Evolutionary conservation across 2,797 vertebrate species (phyloP).

Genomic region (Artibeus jamaicensis): DNA sequence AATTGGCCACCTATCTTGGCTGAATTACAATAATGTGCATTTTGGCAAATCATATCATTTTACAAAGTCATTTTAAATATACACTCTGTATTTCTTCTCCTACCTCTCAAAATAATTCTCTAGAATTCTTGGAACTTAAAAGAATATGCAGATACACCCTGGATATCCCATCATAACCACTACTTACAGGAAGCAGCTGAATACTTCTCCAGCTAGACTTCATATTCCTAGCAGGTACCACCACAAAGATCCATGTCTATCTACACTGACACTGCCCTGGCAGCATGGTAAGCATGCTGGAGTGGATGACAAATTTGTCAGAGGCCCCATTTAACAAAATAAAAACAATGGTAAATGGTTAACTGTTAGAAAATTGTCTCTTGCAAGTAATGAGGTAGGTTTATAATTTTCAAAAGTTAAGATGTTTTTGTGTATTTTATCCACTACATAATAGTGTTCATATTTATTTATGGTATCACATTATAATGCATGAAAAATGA

Average conservation of each 20-base stretch:
- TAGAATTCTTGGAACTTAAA: constrained; percentile 47
- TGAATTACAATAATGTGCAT: constrained; percentile 73
- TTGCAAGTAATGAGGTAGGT: neutral
- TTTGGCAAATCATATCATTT: constrained; percentile 73
- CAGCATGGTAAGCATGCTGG: neutral
- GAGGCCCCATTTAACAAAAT: neutral
- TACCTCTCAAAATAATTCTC: constrained; percentile 54
- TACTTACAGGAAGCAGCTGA: neutral
- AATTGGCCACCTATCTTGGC: constrained; percentile 65
- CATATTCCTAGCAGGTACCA: neutral
- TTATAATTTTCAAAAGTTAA: constrained; percentile 34
- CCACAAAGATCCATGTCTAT: neutral
- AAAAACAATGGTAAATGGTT: neutral
- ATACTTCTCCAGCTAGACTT: neutral
- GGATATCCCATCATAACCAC: neutral
- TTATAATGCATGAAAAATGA: constrained; percentile 46
- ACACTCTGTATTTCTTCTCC: constrained; percentile 48
- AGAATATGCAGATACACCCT: constrained; percentile 27
- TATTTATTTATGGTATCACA: constrained; percentile 30
- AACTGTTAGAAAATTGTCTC: constrained; percentile 1
- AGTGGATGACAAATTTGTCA: neutral
- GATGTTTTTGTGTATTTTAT: neutral
- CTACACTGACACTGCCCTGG: neutral
- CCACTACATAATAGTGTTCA: neutral
- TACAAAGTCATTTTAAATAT: constrained; percentile 67